phyloP scores from a whole-genome alignment of 2,888 invertebrate genomes.

The Lathronympha strigana region DNA sequence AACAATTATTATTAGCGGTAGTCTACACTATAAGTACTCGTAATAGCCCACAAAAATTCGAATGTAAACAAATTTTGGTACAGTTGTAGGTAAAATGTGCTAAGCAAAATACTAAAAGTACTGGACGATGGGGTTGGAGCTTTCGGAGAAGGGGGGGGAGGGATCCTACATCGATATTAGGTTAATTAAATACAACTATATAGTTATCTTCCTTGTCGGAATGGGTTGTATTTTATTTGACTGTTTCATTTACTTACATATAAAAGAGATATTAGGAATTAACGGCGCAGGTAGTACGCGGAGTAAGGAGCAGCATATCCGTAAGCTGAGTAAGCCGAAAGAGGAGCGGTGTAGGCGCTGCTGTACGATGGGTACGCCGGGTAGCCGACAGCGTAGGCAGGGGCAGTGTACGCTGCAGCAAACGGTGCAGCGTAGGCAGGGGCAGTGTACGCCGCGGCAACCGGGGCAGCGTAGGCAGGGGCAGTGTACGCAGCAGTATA shows the following conservation, averaged over 20 bases:
- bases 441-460: slow-evolving; percentile 52
- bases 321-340: slow-evolving; percentile 52
- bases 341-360: slow-evolving; percentile 54
- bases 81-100: too few species aligned
- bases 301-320: slow-evolving; percentile 51
- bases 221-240: background rate
- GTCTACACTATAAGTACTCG: too few species aligned
- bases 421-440: slow-evolving; percentile 49
- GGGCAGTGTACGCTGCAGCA: slow-evolving; percentile 59
- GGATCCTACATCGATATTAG: too few species aligned
- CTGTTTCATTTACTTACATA: background rate
- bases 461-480: slow-evolving; percentile 47
- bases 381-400: slow-evolving; percentile 56
- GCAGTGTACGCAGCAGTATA: slow-evolving; percentile 61
- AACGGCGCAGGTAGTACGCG: slow-evolving; percentile 49
- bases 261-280: slow-evolving; percentile 6
- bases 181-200: background rate
- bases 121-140: too few species aligned
- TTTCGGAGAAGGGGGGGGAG: too few species aligned
- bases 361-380: slow-evolving; percentile 65
- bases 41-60: too few species aligned
- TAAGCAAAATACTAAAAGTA: too few species aligned
- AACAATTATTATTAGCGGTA: too few species aligned
- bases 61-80: too few species aligned
- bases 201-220: background rate